Evolutionary conservation across 2,113 vertebrate species (phyloP).

Genomic region (Cacatua alba): DNA sequence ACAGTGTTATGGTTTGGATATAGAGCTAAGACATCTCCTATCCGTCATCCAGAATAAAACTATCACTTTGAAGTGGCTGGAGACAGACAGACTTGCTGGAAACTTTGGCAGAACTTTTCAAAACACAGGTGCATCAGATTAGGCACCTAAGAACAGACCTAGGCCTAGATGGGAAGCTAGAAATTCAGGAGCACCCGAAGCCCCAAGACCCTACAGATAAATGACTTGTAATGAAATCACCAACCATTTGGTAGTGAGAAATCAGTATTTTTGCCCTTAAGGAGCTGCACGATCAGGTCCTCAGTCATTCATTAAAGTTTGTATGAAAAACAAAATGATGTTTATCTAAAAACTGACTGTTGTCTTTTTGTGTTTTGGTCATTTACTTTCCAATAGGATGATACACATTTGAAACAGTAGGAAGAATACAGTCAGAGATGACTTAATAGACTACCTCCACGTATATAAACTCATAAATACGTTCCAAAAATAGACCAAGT

Average conservation of each 20-base stretch:
- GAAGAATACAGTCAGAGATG: not conserved
- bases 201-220: not conserved
- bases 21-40: conserved; percentile 8
- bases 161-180: not conserved
- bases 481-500: not conserved
- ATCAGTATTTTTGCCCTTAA: not conserved
- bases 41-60: conserved; percentile 38
- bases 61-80: conserved; percentile 8
- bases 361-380: not conserved
- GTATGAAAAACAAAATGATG: not conserved
- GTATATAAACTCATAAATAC: not conserved
- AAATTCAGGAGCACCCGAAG: not conserved
- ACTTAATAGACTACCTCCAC: not conserved
- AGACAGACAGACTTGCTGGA: not conserved
- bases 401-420: not conserved
- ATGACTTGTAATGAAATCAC: not conserved
- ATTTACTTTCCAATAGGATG: not conserved
- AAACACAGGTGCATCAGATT: not conserved
- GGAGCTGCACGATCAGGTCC: not conserved
- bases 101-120: not conserved
- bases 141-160: not conserved
- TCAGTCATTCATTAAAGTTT: not conserved
- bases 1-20: conserved; percentile 18
- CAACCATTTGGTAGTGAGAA: not conserved
- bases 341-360: not conserved